A percentile compares a stretch with the other conserved stretches of the same genome.
These are phyloP conservation scores for Ommatoiulus sabulosus DNA, from an alignment of 2,888 invertebrate genomes.

Conservation along the genomic window DNA sequence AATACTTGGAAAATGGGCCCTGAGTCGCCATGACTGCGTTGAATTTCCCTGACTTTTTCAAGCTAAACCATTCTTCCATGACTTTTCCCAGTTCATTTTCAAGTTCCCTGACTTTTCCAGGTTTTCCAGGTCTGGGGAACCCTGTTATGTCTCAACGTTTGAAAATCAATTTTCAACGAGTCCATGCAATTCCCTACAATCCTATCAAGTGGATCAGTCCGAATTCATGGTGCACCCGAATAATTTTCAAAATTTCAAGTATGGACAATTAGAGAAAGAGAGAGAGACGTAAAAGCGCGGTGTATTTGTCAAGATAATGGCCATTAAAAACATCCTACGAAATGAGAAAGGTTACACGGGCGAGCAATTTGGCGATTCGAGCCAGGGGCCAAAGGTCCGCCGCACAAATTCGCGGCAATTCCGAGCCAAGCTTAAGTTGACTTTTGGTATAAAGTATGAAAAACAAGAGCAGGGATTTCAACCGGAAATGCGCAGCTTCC, in stretches of 20 bases:
- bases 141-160: not conserved
- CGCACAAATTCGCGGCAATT: not conserved
- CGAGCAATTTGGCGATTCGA: not conserved
- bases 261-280: not conserved
- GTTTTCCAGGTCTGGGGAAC: too few relatives aligned
- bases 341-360: not conserved
- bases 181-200: not conserved
- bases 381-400: not conserved
- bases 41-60: too few relatives aligned
- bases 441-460: not conserved
- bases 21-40: too few relatives aligned
- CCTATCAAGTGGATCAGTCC: not conserved
- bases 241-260: not conserved
- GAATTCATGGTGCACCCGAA: not conserved
- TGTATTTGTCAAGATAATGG: conserved; percentile 38
- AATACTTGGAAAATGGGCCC: too few relatives aligned
- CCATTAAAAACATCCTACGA: conserved; percentile 5
- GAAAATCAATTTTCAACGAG: not conserved
- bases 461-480: not conserved
- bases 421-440: not conserved
- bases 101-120: too few relatives aligned
- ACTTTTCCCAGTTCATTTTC: too few relatives aligned
- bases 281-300: not conserved
- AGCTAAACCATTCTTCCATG: too few relatives aligned
- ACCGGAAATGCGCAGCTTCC: not conserved